Percentiles rank a stretch among this genome's conserved stretches.
Conservation (phyloP, 2,888 invertebrate species). For the Oscheius myriophilus region DNA sequence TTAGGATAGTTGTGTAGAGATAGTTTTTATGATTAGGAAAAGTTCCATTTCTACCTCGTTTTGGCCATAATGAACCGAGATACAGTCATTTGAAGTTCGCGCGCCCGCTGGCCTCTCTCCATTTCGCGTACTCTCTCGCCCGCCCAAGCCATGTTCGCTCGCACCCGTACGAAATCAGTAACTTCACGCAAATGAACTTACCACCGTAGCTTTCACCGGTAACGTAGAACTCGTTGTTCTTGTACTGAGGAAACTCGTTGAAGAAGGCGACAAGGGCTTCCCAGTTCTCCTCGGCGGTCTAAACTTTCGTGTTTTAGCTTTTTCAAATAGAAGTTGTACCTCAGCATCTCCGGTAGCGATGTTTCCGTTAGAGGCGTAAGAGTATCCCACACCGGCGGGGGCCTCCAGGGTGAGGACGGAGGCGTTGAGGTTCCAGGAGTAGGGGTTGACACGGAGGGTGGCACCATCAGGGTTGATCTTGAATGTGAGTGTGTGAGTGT, state of each 20-base stretch:
- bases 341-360: conserved; percentile 61
- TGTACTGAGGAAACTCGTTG: conserved; percentile 72
- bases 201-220: conserved; percentile 73
- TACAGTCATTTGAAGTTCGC: too few relatives aligned
- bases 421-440: conserved; percentile 69
- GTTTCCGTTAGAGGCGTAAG: conserved; percentile 72
- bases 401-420: conserved; percentile 74
- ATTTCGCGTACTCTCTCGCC: too few relatives aligned
- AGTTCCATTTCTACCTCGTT: too few relatives aligned
- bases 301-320: not conserved
- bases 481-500: conserved; percentile 22
- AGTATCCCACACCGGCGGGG: conserved; percentile 75
- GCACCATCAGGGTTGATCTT: conserved; percentile 58
- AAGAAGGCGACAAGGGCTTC: conserved; percentile 73
- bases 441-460: conserved; percentile 58
- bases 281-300: conserved; percentile 72
- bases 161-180: too few relatives aligned
- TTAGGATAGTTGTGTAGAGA: too few relatives aligned
- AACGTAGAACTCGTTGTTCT: conserved; percentile 72
- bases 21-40: too few relatives aligned
- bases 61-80: too few relatives aligned
- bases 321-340: conserved; percentile 13
- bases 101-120: too few relatives aligned
- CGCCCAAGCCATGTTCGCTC: too few relatives aligned
- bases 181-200: too few relatives aligned